Evolutionary conservation across 2,888 invertebrate genomes (phyloP).

Genomic region (Imbricaverruca yamaguchii): DNA sequence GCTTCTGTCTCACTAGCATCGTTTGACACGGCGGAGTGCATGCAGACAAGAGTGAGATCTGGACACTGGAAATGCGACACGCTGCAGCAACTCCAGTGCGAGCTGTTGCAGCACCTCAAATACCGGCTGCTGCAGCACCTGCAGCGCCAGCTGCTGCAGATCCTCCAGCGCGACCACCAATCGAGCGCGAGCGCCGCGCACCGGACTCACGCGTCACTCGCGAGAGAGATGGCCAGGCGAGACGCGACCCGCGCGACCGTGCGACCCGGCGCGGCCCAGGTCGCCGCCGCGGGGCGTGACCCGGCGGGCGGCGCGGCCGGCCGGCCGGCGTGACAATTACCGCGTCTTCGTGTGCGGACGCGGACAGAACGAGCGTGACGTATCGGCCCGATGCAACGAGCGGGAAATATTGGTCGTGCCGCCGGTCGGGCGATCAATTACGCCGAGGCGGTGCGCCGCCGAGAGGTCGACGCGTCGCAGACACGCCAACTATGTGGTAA

Average conservation of each 20-base stretch:
- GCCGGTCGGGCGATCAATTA: neutral
- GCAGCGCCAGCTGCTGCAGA: no score
- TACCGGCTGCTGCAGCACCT: no score
- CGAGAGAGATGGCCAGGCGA: no score
- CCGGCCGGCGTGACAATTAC: slow-evolving; percentile 4
- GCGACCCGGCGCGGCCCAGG: neutral
- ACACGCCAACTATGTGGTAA: slow-evolving; percentile 18
- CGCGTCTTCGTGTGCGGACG: neutral
- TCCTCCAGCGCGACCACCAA: no score
- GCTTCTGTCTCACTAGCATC: no score
- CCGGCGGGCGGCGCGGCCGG: neutral
- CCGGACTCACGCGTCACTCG: no score
- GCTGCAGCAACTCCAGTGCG: no score
- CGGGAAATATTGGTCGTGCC: slow-evolving; percentile 16
- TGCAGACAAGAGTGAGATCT: no score
- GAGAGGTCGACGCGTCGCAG: neutral
- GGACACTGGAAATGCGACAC: no score
- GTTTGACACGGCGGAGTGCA: no score
- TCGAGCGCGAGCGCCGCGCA: no score
- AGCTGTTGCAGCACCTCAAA: no score
- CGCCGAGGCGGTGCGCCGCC: neutral
- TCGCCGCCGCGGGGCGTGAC: neutral
- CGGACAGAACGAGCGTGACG: neutral
- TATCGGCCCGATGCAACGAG: slow-evolving; percentile 1
- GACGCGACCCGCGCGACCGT: neutral